Evolutionary conservation across 1,140 invertebrate species (phyloP), one percentile per base, ranked within the genome.

Genomic region (Heliconius eleuchia): DNA sequence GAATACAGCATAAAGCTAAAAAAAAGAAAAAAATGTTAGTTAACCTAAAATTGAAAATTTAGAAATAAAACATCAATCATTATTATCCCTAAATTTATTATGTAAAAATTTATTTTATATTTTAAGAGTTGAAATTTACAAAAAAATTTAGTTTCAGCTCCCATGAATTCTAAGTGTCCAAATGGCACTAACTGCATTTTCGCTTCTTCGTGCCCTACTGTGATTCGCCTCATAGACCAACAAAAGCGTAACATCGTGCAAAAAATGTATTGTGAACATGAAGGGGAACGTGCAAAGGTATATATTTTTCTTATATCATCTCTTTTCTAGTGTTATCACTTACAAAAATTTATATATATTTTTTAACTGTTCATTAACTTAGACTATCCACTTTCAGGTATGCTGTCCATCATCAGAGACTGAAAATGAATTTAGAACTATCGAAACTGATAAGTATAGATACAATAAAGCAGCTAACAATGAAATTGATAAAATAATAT

Each of bases 371-470:
- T 7, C 6, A 52, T 52, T 18, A 52, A 52, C 18, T 19, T 19
- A 7, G 5, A 52, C 6, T 19, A 52, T 18, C 50, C 50, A 18
- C 50, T 80, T 83, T 71, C 50, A 86, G 85, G 84, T 84, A 1
- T 85, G 84, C 60, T 87, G 85, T 77, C 82, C 85, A 27, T 52
- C 27, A 76, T 9, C 60, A 71, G 66, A 79, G 18, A 77, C 27
- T 70, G 39, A n/a, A 8, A 82, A 74, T 57, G 4, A 30, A 30
- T 66, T 66, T 66, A 16, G 4, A 66, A 11, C 60, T 27, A 8
- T 30, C 23, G 27, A 66, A 66, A 27, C 60, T 30, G 55, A 57
- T 23, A 2, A 11, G 60, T 30, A n/a, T 60, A 74, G 71, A 23
- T 84, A 81, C 37, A 66, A 74, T n/a, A 78, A 83, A 11, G 73